Evolutionary conservation across 1,140 invertebrate species (phyloP), one percentile per base, ranked within the genome.

Genomic region (Cydia amplana): DNA sequence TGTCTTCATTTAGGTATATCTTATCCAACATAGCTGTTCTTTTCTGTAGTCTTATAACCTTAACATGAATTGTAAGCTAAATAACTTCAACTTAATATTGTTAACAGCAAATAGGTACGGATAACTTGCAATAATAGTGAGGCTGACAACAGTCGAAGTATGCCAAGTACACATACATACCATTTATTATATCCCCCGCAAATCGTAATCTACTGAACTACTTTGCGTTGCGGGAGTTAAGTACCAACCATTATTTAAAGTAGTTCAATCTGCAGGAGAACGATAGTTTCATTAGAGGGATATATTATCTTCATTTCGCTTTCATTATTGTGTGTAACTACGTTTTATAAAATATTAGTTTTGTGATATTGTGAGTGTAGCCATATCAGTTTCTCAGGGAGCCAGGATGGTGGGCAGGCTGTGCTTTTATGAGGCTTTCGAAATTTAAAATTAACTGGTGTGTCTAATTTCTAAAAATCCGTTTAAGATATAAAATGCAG

Each of bases 191-290:
- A 40, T 70, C 65, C 32, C 65, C 65, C 65, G 65, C 65, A 70
- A 40, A 70, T 70, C 65, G 36, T 36, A 36, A 70, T 43, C 65
- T 70, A 60, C 18, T 60, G 55, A 60, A 60, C 55, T 60, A 23
- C 55, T 60, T 60, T 9, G 20, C 55, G 20, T 12, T 40, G 65
- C 32, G 32, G 65, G 65, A 36, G 65, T 18, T 70, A 32, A 10
- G 4, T 18, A 20, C n/a, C 32, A 18, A 18, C 14, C 32, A 36
- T 70, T 70, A 36, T 70, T 70, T 70, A 14, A 70, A 36, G 32
- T 40, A 36, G 25, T 20, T 70, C 55, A 23, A n/a, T 60, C 18
- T 60, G n/a, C 55, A n/a, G 18, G 55, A 23, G 55, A 60, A 60
- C 55, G 10, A 55, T 55, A 5, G 18, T 23, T 23, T 23, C 55